These are phyloP conservation scores for Acholoe squamosa DNA, from an alignment of 2,888 invertebrate species.

Conservation along the genomic window DNA sequence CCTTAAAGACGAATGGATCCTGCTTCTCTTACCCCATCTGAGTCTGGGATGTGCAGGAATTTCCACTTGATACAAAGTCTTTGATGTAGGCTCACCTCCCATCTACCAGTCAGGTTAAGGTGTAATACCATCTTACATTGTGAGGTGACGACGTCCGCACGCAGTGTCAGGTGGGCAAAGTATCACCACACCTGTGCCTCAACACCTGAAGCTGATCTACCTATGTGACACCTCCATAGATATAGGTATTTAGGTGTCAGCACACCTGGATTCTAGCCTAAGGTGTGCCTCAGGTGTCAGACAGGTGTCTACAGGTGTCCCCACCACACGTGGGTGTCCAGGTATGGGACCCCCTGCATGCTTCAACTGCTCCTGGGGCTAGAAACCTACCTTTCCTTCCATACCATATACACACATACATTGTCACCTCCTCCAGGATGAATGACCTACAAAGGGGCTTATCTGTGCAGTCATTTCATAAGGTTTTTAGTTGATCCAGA, in stretches of 20 bases:
- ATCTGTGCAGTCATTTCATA: no score
- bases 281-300: conserved; percentile 5
- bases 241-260: not conserved
- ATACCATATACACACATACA: not conserved
- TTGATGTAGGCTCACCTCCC: conserved; percentile 5
- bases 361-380: not conserved
- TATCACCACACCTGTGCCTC: not conserved
- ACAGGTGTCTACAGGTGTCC: conserved; percentile 26
- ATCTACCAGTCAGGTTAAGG: not conserved
- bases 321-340: conserved; percentile 23
- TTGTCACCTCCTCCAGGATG: conserved; percentile 2
- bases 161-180: not conserved
- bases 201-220: not conserved
- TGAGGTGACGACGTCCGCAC: conserved; percentile 1
- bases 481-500: no score
- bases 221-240: not conserved
- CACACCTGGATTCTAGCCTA: not conserved
- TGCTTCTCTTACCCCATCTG: not conserved
- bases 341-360: conserved; percentile 33
- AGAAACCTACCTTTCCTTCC: not conserved
- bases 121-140: conserved; percentile 24
- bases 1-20: not conserved
- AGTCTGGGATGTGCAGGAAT: conserved; percentile 9
- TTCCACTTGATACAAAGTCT: conserved; percentile 20
- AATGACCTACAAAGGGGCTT: not conserved